Evolutionary conservation across 2,113 vertebrate genomes (phyloP).

Genomic region (Malaclemys terrapin): DNA sequence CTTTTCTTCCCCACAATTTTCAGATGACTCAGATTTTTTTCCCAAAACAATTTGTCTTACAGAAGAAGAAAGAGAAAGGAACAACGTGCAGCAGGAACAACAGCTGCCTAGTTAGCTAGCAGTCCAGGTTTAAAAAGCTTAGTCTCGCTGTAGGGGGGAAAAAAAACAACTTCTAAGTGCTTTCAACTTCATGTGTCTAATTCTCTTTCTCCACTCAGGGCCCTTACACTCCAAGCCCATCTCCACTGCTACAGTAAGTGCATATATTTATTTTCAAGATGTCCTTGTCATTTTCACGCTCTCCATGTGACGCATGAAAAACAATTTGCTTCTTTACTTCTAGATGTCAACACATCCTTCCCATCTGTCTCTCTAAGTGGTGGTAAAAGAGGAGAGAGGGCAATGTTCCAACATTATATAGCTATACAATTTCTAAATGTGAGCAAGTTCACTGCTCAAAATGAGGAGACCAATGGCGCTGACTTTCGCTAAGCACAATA

Average conservation of each 20-base stretch:
- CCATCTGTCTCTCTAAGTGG: neutral
- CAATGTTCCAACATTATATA: neutral
- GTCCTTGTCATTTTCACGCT: neutral
- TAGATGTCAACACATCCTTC: neutral
- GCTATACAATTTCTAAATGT: neutral
- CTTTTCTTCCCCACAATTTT: neutral
- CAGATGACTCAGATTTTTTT: neutral
- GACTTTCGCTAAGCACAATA: neutral
- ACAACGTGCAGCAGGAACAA: rapidly evolving
- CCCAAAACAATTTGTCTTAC: neutral
- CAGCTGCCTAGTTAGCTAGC: rapidly evolving
- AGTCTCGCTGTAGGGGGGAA: neutral
- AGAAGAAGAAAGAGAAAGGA: neutral
- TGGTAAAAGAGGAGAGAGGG: neutral
- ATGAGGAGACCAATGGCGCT: rapidly evolving
- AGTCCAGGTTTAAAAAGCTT: neutral
- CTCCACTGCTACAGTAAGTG: neutral
- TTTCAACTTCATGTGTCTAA: neutral
- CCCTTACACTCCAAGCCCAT: neutral
- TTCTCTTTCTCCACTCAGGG: neutral
- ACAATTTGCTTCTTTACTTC: neutral
- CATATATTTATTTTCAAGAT: slow-evolving; percentile 18
- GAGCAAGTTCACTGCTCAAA: neutral
- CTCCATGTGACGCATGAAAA: neutral
- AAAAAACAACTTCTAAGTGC: neutral